These are phyloP conservation scores for Melinaea marsaeus DNA, from an alignment of 2,888 invertebrate genomes.

Conservation along the genomic window DNA sequence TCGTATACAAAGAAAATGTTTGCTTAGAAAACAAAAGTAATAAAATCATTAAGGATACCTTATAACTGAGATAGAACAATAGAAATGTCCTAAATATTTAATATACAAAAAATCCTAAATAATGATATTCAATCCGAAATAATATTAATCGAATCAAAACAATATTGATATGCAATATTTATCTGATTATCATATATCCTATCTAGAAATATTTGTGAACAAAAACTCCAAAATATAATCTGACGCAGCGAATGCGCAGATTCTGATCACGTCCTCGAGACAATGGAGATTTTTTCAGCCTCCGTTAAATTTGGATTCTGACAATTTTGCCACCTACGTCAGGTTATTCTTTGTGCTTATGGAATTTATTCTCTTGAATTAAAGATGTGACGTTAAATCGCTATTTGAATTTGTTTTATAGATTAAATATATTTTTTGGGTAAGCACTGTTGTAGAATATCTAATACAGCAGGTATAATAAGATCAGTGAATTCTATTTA, in stretches of 20 bases:
- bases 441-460: background rate
- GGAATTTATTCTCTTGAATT: constrained; percentile 28
- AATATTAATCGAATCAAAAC: too few relatives aligned
- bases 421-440: background rate
- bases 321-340: constrained; percentile 41
- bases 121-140: too few relatives aligned
- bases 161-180: too few relatives aligned
- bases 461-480: background rate
- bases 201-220: constrained; percentile 17
- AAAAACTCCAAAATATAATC: constrained; percentile 28
- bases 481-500: too few relatives aligned
- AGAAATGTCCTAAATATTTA: too few relatives aligned
- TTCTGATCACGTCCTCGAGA: constrained; percentile 59
- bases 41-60: too few relatives aligned
- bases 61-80: too few relatives aligned
- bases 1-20: too few relatives aligned
- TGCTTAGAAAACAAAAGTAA: too few relatives aligned
- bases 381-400: constrained; percentile 18
- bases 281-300: constrained; percentile 58
- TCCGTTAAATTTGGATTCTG: constrained; percentile 46
- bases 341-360: constrained; percentile 29
- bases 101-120: too few relatives aligned
- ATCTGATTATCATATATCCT: background rate
- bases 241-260: constrained; percentile 46
- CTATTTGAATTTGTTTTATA: constrained; percentile 5